Evolutionary conservation across 2,797 vertebrate genomes (phyloP).

Genomic region (Xenentodon cancila): DNA sequence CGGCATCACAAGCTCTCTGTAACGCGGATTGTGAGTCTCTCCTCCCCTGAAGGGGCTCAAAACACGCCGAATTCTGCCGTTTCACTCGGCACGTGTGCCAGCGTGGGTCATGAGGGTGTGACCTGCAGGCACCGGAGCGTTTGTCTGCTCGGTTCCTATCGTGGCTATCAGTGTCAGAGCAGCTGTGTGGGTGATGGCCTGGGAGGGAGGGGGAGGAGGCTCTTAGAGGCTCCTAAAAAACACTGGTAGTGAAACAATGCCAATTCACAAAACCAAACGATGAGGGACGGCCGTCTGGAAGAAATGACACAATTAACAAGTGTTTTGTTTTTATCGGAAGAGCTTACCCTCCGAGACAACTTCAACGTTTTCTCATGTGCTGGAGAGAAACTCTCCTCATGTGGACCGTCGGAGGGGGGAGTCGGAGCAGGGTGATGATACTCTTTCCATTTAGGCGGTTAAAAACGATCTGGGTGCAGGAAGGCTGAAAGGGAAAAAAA

Average conservation of each 20-base stretch:
- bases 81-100: slow-evolving; percentile 8
- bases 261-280: slow-evolving; percentile 36
- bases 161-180: slow-evolving; percentile 63
- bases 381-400: slow-evolving; percentile 85
- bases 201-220: neutral
- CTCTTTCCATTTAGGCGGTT: slow-evolving; percentile 90
- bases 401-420: slow-evolving; percentile 64
- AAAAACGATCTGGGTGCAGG: slow-evolving; percentile 90
- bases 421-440: slow-evolving; percentile 76
- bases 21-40: neutral
- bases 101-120: neutral
- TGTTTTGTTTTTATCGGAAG: neutral
- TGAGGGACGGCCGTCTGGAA: neutral
- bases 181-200: slow-evolving; percentile 67
- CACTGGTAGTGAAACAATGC: slow-evolving; percentile 29
- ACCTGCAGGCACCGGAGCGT: slow-evolving; percentile 34
- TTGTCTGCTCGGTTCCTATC: slow-evolving; percentile 24
- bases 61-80: neutral
- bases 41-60: neutral
- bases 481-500: slow-evolving; percentile 48
- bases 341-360: slow-evolving; percentile 90
- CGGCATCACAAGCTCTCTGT: neutral
- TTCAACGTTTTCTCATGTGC: slow-evolving; percentile 92
- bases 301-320: neutral
- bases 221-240: neutral